Evolutionary conservation across 2,888 invertebrate genomes (phyloP), one percentile per base, ranked within the genome.

Genomic region (Pandemis corylana): DNA sequence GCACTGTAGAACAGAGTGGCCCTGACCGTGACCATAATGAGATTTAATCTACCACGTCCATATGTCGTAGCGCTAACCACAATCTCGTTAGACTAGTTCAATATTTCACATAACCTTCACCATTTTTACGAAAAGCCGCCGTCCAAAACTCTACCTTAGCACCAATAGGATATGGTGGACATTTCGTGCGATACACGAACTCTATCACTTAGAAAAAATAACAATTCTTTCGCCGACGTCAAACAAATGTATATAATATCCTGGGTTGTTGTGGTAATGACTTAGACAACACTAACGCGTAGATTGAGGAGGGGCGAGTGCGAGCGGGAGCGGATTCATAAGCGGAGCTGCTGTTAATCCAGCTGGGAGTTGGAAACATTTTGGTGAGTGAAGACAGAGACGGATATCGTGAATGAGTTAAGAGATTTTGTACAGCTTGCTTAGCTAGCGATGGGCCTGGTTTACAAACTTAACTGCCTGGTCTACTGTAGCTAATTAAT

Each of bases 211-310:
- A 56, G 68, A 69, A 73, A 73, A 73, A 69, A 72, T 68, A 73
- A 69, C 68, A 69, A 73, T 73, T 69, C 64, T 64, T 73, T 51
- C 68, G 56, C 69, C 69, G 28, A 59, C 73, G 64, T 83, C 79
- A 82, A 79, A 84, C 80, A 83, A 85, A 85, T 85, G 83, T 80
- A 77, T 78, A 81, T 82, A 82, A 85, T 84, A 85, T 83, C 82
- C 82, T 78, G 76, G 75, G 80, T 83, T 81, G 80, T 83, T 81
- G 77, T 76, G 78, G 79, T 85, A 85, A 87, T 84, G 85, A 85
- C 82, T 82, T 79, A 77, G 78, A 81, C 80, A 81, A 80, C 81
- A 84, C 83, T 84, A 83, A 81, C 79, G 79, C 75, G 75, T 71
- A 73, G 63, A 73, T 76, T 76, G 71, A 65, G 46, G 65, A n/a